Evolutionary conservation across 1,140 invertebrate species (phyloP), one percentile per base, ranked within the genome.

Genomic region (Uloborus diversus): DNA sequence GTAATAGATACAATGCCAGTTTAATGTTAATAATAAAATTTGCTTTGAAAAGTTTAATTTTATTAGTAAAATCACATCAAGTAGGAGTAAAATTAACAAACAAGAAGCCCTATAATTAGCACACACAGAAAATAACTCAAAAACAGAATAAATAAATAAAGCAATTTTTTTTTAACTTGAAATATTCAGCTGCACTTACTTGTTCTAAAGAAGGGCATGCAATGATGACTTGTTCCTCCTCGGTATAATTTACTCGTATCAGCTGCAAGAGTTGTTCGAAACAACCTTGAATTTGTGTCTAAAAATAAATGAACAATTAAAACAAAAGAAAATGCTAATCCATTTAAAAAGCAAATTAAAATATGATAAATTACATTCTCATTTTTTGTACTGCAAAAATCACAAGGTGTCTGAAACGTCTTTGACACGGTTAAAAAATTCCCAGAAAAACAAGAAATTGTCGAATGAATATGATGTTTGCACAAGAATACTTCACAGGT

Each of bases 141-240:
- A 17, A 7, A 42, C 7, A 42, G 17, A 9, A 42, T 42, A 42
- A 7, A 42, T 9, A 7, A 42, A 42, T 9, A 17, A 42, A 17
- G 7, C 7, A 42, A 42, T 17, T 9, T 7, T 7, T 42, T 42
- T 42, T 42, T 42, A 42, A 42, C 7, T 9, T 9, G 17, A 9
- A 7, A 42, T 42, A 9, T 9, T 9, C 17, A 9, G 37, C 7
- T 9, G 79, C 27, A 66, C 11, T 93, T 13, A 97, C 90, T 88
- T 98, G 96, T 85, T 98, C 96, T 13, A 93, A 90, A 4, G 94
- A 91, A 0, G 96, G 96, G 87, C 94, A 96, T 14, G 90, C 94
- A 13, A 96, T 92, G 33, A 96, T 90, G 53, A 93, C 87, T 79
- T 91, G 90, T 84, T 97, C 94, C 84, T 98, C 96, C 32, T 90